Evolutionary conservation across 2,888 invertebrate genomes (phyloP).

Genomic region (Tipula unca): DNA sequence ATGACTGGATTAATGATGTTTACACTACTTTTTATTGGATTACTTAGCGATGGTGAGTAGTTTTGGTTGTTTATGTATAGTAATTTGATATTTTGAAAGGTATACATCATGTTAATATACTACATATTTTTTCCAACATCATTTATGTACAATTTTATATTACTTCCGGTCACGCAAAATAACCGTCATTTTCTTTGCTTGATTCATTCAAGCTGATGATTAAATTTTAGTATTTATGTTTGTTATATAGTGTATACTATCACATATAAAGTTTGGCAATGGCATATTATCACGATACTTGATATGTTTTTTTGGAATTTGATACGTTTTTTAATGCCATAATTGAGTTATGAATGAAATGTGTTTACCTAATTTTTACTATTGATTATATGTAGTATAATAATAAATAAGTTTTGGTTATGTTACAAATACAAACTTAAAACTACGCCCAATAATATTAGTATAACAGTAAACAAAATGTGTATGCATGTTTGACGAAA

Average conservation of each 20-base stretch:
- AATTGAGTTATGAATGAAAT: not conserved
- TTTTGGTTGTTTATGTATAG: not conserved
- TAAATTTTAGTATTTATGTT: not conserved
- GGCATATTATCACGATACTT: not conserved
- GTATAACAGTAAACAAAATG: too few species aligned
- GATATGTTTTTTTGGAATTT: not conserved
- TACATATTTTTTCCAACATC: not conserved
- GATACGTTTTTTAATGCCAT: not conserved
- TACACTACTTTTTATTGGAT: not conserved
- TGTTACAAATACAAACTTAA: not conserved
- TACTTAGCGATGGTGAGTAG: conserved; percentile 8
- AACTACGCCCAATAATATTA: too few species aligned
- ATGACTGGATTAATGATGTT: conserved; percentile 18
- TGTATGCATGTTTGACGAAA: too few species aligned
- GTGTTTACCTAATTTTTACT: not conserved
- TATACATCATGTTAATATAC: not conserved
- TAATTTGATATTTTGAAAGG: not conserved
- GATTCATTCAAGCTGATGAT: not conserved
- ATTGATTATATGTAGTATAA: not conserved
- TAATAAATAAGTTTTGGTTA: not conserved
- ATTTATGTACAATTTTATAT: not conserved
- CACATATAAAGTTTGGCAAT: not conserved
- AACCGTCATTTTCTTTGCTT: not conserved
- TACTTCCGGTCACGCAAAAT: conserved; percentile 2
- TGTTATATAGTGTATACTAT: too few species aligned